Conservation (phyloP, 2,888 invertebrate genomes). For the Torymus texanus region DNA sequence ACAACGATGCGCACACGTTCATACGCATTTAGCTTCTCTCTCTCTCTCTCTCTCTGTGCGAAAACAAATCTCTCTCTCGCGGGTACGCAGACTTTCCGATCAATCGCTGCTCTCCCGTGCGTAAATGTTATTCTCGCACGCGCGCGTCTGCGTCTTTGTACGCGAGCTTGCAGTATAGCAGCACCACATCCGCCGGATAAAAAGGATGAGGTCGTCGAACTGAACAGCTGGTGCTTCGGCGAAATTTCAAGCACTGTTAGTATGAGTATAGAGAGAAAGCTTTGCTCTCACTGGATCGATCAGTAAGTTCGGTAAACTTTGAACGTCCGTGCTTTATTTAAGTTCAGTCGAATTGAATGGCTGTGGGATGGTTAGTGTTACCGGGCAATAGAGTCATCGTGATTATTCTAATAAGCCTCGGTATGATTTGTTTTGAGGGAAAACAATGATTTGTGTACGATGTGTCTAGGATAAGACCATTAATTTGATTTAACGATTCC, state of each 20-base stretch:
- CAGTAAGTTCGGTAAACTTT: background rate
- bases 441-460: no score
- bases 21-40: background rate
- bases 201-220: constrained; percentile 23
- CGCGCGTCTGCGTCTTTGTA: no score
- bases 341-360: background rate
- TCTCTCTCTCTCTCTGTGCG: background rate
- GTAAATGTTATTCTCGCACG: constrained; percentile 5
- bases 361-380: no score
- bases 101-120: constrained; percentile 17
- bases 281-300: background rate
- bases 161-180: no score
- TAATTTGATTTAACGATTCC: no score
- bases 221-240: background rate
- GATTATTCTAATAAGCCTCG: background rate
- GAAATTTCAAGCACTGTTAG: background rate
- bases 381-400: background rate
- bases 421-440: background rate
- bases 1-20: no score
- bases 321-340: background rate
- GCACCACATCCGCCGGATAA: background rate
- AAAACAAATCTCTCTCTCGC: no score
- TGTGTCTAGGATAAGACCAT: no score
- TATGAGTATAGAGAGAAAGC: no score
- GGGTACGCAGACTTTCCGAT: constrained; percentile 9